Conservation (phyloP, 2,888 invertebrate genomes). For the Caprella mutica region DNA sequence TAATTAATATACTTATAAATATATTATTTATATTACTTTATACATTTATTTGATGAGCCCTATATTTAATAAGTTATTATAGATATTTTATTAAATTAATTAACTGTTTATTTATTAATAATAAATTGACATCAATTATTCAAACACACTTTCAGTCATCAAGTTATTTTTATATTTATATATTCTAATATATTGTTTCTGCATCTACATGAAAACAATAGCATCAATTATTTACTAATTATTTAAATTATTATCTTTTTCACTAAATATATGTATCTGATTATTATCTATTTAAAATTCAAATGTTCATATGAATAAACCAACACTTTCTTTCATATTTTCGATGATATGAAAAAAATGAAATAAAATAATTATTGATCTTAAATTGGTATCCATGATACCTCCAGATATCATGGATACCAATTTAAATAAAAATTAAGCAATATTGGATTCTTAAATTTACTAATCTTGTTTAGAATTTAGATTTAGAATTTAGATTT, state of each 20-base stretch:
- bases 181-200: neutral
- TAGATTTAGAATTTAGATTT: too few species aligned
- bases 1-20: neutral
- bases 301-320: conserved; percentile 9
- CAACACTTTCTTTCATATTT: too few species aligned
- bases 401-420: too few species aligned
- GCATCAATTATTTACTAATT: neutral
- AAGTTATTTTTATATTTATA: neutral
- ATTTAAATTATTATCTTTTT: neutral
- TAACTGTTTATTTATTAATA: conserved; percentile 8
- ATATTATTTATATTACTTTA: neutral
- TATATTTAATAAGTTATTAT: too few species aligned
- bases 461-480: too few species aligned
- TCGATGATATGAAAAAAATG: too few species aligned
- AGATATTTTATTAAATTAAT: too few species aligned
- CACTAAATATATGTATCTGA: neutral
- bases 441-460: too few species aligned
- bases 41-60: neutral
- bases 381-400: too few species aligned
- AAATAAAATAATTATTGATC: too few species aligned
- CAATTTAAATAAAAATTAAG: too few species aligned
- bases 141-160: neutral
- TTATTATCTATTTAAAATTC: neutral
- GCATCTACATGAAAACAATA: neutral
- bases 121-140: neutral